Evolutionary conservation across 1,140 invertebrate species (phyloP).

Genomic region (Lethocerus indicus): DNA sequence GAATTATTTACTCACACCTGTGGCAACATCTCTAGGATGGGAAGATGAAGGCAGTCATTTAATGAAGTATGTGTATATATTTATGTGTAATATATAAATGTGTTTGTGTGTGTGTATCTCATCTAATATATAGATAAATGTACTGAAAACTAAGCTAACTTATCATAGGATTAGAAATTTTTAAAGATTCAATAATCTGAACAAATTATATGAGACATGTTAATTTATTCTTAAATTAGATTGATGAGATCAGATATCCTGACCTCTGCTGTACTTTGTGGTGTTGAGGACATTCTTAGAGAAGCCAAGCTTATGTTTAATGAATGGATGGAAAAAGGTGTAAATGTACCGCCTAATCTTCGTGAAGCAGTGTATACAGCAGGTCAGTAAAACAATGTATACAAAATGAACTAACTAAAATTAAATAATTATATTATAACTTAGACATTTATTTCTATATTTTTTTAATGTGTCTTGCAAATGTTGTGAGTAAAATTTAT

Average conservation of each 20-base stretch:
- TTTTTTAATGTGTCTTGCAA: background rate
- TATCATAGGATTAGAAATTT: background rate
- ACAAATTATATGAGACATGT: background rate
- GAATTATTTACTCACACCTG: conserved; percentile 36
- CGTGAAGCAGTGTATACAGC: conserved; percentile 54
- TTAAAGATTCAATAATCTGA: background rate
- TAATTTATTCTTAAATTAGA: conserved; percentile 21
- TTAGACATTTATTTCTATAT: background rate
- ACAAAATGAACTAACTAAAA: background rate
- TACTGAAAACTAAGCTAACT: conserved; percentile 1
- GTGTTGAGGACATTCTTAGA: conserved; percentile 39
- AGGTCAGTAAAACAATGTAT: conserved; percentile 26
- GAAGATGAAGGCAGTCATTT: conserved; percentile 44
- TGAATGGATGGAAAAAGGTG: conserved; percentile 41
- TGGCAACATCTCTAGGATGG: conserved; percentile 45
- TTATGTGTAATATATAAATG: too few relatives aligned
- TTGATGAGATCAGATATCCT: conserved; percentile 37
- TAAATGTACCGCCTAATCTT: conserved; percentile 45
- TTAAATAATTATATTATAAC: background rate
- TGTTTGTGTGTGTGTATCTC: background rate
- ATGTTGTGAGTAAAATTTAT: background rate
- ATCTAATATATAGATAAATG: background rate
- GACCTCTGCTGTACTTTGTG: conserved; percentile 39
- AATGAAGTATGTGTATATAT: conserved; percentile 45
- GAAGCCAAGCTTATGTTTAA: conserved; percentile 41